Percentiles rank a stretch among this genome's conserved stretches.
These are phyloP conservation scores for Gastrophryne carolinensis DNA, from an alignment of 2,797 vertebrate genomes.

Conservation along the genomic window DNA sequence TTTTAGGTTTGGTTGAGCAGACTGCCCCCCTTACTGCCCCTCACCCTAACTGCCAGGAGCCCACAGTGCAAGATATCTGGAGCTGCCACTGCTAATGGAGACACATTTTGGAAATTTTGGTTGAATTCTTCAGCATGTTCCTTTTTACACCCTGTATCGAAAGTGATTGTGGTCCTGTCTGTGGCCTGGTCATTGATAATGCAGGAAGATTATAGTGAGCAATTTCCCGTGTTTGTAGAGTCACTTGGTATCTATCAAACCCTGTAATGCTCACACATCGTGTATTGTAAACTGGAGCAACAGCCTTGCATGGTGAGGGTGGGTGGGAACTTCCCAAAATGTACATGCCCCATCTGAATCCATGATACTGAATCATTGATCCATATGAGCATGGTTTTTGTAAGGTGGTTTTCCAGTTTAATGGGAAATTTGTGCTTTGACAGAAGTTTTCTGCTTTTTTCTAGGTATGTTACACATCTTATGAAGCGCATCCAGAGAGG, in stretches of 20 bases:
- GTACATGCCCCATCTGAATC: not conserved
- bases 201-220: slow-evolving; percentile 64
- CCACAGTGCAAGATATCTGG: no score
- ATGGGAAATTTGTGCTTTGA: not conserved
- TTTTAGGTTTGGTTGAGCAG: no score
- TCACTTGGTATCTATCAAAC: slow-evolving; percentile 62
- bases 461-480: slow-evolving; percentile 91
- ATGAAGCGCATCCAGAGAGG: slow-evolving; percentile 97
- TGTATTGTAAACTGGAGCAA: not conserved
- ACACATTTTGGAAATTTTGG: no score
- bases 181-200: slow-evolving; percentile 65
- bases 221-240: slow-evolving; percentile 72
- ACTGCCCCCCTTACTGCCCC: no score
- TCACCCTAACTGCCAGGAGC: no score
- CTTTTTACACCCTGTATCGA: slow-evolving; percentile 50
- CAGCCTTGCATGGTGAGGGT: not conserved
- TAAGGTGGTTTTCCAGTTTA: not conserved
- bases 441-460: not conserved
- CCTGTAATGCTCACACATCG: slow-evolving; percentile 57
- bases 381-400: no score
- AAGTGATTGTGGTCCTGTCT: slow-evolving; percentile 59
- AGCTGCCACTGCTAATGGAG: no score
- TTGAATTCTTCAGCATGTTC: no score
- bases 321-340: not conserved
- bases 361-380: no score